phyloP scores from a whole-genome alignment of 2,797 vertebrate species.

The Syngnathus rostellatus region DNA sequence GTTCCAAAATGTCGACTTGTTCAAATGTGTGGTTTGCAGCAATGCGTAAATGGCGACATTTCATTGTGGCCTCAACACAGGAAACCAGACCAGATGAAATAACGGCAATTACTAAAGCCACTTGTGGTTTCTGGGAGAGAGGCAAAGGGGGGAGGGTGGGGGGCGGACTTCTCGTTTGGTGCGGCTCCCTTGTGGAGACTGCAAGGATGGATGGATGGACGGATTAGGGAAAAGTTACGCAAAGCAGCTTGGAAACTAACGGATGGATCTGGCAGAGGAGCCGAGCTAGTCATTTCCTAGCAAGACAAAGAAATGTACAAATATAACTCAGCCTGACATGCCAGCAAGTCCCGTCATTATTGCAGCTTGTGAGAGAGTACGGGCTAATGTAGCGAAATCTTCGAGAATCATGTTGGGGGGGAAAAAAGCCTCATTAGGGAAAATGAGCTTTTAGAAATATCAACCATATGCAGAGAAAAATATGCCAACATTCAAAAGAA shows the following conservation, averaged over 20 bases:
- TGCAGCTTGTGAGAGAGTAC: slow-evolving; percentile 54
- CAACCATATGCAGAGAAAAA: not conserved
- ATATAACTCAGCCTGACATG: slow-evolving; percentile 54
- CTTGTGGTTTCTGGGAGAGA: slow-evolving; percentile 27
- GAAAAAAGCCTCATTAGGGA: not conserved
- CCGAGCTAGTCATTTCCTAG: slow-evolving; percentile 44
- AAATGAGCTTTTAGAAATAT: not conserved
- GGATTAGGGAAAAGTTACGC: slow-evolving; percentile 29
- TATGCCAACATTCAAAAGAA: not conserved
- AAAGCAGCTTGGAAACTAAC: slow-evolving; percentile 35
- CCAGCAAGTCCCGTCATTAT: slow-evolving; percentile 55
- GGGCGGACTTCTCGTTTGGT: not conserved
- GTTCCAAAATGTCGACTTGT: slow-evolving; percentile 1
- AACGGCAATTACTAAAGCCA: slow-evolving; percentile 14
- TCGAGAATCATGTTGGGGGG: not conserved
- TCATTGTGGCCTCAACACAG: slow-evolving; percentile 12
- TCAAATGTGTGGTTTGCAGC: slow-evolving; percentile 4
- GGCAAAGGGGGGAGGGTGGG: not conserved
- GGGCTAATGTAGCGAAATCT: slow-evolving; percentile 66
- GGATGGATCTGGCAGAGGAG: slow-evolving; percentile 28
- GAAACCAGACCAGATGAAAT: slow-evolving; percentile 24
- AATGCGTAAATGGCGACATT: slow-evolving; percentile 5
- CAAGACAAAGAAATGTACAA: slow-evolving; percentile 61
- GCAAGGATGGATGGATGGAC: slow-evolving; percentile 17
- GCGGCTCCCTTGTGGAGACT: not conserved